Conservation (phyloP, 2,797 vertebrate genomes). For the Acanthurus lineatus region DNA sequence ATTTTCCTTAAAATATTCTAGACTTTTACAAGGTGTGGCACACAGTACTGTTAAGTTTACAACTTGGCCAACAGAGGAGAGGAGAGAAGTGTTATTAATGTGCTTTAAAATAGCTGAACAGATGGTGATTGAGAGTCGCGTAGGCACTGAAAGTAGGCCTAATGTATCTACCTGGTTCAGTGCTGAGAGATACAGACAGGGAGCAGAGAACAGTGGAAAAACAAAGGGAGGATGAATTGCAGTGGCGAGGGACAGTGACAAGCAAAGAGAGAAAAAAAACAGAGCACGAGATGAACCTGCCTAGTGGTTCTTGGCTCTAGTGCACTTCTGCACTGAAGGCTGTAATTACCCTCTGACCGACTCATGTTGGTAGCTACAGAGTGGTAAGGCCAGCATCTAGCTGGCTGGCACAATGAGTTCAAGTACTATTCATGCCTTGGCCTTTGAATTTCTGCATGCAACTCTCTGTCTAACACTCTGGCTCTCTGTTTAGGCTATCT, state of each 20-base stretch:
- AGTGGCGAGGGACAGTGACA: constrained; percentile 17
- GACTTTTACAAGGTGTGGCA: constrained; percentile 54
- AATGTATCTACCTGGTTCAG: constrained; percentile 6
- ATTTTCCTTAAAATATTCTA: constrained; percentile 22
- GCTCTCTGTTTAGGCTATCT: constrained; percentile 19
- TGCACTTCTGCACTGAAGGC: constrained; percentile 53
- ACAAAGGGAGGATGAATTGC: neutral
- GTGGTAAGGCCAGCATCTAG: constrained; percentile 71
- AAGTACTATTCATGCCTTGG: constrained; percentile 68
- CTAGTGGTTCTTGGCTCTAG: constrained; percentile 61
- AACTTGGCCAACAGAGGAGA: constrained; percentile 16
- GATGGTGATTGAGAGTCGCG: neutral
- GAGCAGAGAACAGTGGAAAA: constrained; percentile 10
- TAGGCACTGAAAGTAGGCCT: neutral
- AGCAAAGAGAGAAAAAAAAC: constrained; percentile 25
- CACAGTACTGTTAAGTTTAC: constrained; percentile 23
- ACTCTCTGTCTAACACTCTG: constrained; percentile 16
- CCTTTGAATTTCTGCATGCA: constrained; percentile 33
- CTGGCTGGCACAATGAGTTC: constrained; percentile 68
- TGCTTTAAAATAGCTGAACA: constrained; percentile 33
- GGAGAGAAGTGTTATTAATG: neutral
- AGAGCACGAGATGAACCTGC: constrained; percentile 72
- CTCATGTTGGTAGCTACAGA: constrained; percentile 60
- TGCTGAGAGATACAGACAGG: constrained; percentile 14
- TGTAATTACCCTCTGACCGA: constrained; percentile 68